Evolutionary conservation across 2,888 invertebrate species (phyloP).

Genomic region (Oxystoma pomonae): DNA sequence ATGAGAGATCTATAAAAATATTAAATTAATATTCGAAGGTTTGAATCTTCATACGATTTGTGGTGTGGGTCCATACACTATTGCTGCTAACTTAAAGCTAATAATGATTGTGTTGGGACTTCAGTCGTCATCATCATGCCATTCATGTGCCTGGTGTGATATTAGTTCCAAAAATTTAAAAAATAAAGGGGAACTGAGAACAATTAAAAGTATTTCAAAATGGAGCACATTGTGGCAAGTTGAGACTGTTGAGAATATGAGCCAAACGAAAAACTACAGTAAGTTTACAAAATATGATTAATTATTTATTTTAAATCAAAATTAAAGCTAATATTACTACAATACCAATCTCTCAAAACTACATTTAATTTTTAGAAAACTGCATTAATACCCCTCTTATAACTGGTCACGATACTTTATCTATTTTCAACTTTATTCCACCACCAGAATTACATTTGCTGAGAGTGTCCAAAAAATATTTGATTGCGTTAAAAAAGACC

Average conservation of each 20-base stretch:
- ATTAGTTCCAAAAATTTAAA: not conserved
- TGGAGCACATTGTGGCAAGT: not conserved
- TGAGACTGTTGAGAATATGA: not conserved
- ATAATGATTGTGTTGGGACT: slow-evolving; percentile 2
- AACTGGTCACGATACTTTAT: too few relatives aligned
- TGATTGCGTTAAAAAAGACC: too few relatives aligned
- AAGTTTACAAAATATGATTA: not conserved
- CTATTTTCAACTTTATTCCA: too few relatives aligned
- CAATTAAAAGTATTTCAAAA: not conserved
- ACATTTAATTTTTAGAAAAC: not conserved
- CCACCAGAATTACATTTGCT: too few relatives aligned
- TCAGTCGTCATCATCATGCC: slow-evolving; percentile 1
- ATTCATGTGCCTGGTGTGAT: slow-evolving; percentile 1
- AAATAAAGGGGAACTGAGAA: not conserved
- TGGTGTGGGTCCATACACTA: not conserved
- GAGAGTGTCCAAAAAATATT: too few relatives aligned
- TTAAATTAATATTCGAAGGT: not conserved
- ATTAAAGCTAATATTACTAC: not conserved
- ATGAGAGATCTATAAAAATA: not conserved
- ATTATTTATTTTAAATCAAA: not conserved
- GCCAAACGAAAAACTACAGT: not conserved
- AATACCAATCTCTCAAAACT: not conserved
- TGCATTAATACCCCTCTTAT: not conserved
- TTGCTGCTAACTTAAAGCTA: not conserved
- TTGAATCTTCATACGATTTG: not conserved